Percentiles rank a stretch among this genome's conserved stretches.
phyloP scores from a whole-genome alignment of 2,888 invertebrate species.

The Dione vanillae region DNA sequence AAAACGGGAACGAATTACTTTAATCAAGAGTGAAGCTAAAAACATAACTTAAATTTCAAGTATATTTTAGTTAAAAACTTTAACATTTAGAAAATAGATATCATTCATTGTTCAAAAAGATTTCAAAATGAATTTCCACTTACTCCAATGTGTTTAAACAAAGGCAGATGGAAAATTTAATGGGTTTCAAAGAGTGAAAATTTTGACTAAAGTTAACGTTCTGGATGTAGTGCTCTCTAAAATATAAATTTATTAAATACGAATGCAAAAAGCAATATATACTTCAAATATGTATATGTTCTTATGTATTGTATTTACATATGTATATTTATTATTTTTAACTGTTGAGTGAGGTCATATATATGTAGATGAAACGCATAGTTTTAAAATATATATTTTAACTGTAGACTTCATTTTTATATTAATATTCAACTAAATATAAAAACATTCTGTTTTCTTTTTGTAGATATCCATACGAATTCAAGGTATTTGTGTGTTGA shows the following conservation, averaged over 20 bases:
- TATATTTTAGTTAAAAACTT: background rate
- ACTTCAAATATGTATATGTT: background rate
- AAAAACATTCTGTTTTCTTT: no score
- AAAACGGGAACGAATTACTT: no score
- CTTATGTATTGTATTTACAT: background rate
- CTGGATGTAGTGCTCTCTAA: constrained; percentile 2
- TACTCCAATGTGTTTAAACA: constrained; percentile 22
- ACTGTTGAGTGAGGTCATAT: no score
- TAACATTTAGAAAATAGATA: constrained; percentile 7
- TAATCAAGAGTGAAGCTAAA: background rate
- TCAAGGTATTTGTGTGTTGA: no score
- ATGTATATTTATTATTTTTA: no score
- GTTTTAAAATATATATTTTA: no score
- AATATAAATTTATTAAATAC: background rate
- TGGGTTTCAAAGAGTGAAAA: constrained; percentile 25
- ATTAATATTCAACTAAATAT: no score
- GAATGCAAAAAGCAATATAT: background rate
- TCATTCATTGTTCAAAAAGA: constrained; percentile 23
- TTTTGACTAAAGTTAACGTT: constrained; percentile 19
- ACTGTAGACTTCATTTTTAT: no score
- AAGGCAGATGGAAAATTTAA: constrained; percentile 23
- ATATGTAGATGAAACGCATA: no score
- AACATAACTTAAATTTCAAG: background rate
- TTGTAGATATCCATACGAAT: no score
- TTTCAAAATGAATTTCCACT: constrained; percentile 19